phyloP scores from a whole-genome alignment of 2,888 invertebrate species.

The Galerucella calmariensis region DNA sequence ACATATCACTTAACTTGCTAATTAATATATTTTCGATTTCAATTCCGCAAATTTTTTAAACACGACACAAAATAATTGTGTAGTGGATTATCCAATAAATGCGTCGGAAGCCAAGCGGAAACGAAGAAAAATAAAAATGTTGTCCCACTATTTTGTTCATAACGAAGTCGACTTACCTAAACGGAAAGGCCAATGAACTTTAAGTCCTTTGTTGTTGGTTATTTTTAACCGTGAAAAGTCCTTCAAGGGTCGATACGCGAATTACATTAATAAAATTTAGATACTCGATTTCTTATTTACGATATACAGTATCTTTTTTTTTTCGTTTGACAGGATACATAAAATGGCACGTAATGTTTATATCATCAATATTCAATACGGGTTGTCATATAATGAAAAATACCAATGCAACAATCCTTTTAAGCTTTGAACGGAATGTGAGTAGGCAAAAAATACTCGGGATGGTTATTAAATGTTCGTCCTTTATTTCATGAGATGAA shows the following conservation, averaged over 20 bases:
- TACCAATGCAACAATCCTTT: too few species aligned
- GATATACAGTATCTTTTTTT: neutral
- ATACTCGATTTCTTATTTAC: neutral
- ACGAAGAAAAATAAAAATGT: conserved; percentile 42
- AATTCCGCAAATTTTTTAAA: neutral
- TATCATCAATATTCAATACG: neutral
- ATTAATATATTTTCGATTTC: too few species aligned
- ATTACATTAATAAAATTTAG: neutral
- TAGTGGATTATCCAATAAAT: neutral
- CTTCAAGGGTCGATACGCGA: conserved; percentile 31
- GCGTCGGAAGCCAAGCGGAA: conserved; percentile 28
- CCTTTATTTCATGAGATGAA: too few species aligned
- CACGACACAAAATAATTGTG: neutral
- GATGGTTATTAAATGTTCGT: too few species aligned
- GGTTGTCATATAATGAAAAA: neutral
- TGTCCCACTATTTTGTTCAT: conserved; percentile 40
- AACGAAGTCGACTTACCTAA: conserved; percentile 31
- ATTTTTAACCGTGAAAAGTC: conserved; percentile 26
- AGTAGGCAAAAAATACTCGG: too few species aligned
- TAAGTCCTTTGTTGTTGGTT: conserved; percentile 13
- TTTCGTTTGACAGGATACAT: conserved; percentile 1
- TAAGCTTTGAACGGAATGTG: too few species aligned
- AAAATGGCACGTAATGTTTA: conserved; percentile 3
- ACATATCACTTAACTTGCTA: too few species aligned
- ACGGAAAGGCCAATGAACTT: conserved; percentile 33